Base-by-base conservation (phyloP, 2,888 invertebrate species). In the Acronicta psi region DNA sequence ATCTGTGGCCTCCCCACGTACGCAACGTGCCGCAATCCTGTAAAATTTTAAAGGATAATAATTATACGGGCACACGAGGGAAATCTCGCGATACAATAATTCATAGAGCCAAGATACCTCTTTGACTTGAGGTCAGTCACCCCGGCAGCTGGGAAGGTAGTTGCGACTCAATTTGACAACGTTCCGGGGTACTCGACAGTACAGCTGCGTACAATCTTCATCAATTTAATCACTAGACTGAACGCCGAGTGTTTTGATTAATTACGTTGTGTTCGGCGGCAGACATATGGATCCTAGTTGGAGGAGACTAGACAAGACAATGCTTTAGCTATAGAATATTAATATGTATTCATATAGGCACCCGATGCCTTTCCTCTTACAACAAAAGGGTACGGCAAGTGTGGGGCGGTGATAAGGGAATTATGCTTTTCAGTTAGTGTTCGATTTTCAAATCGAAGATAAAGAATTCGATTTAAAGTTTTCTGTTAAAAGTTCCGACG, bases 211-310 rank as follows among this genome's bases (percentile, higher is more conserved):
- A 67, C 73, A 69, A 71, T 80, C 79, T 84, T 74, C 82, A 79
- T 83, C 82, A 83, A 83, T 85, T 83, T 80, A 75, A 80, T 76
- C 75, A 77, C 70, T 67, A 70, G 59, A 63, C 71, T 61, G 71
- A 65, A 67, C 69, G 54, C 65, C 18, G 71, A 73, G 79, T 83
- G 82, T 84, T 82, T 81, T 84, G 84, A 85, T 85, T 84, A 84
- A 85, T 84, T 79, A 81, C 72, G 43, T 53, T 71, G 68, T 61
- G 69, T 71, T 70, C 59, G 49, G 37, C n/a, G 50, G 62, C 45
- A 69, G 65, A 73, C 73, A 53, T 60, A 60, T 63, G 66, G 61
- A 65, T 57, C 41, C 60, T 13, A 64, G 53, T 51, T 52, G 44
- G 46, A 23, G 31, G 37, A 44, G 36, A 63, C 55, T 51, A 59